Evolutionary conservation across 2,113 vertebrate genomes (phyloP).

Genomic region (Chionis minor): DNA sequence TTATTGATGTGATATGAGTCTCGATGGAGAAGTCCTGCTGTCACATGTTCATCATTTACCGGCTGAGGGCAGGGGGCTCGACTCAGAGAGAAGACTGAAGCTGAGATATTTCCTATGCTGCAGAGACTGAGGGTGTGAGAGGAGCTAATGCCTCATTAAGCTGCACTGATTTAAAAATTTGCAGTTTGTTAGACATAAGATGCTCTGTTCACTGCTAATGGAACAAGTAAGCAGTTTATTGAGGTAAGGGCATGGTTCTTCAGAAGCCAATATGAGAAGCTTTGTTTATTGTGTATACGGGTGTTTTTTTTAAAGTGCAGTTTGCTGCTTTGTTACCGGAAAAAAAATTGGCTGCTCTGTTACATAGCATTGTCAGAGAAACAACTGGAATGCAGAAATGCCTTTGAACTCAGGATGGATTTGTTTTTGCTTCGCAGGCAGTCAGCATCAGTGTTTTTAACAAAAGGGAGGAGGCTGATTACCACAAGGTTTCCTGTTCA

Average conservation of each 20-base stretch:
- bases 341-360: background rate
- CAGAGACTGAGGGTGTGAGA: background rate
- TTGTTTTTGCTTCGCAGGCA: slow-evolving; percentile 55
- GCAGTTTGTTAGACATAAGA: background rate
- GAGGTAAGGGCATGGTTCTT: slow-evolving; percentile 35
- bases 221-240: background rate
- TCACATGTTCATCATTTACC: slow-evolving; percentile 39
- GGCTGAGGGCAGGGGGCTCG: background rate
- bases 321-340: background rate
- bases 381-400: slow-evolving; percentile 1
- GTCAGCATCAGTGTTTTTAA: slow-evolving; percentile 29
- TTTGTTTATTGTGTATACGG: background rate
- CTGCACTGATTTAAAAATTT: background rate
- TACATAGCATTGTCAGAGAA: slow-evolving; percentile 2
- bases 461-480: slow-evolving; percentile 2
- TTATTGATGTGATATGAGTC: slow-evolving; percentile 65
- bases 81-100: slow-evolving; percentile 27
- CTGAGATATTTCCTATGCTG: background rate
- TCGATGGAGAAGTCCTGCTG: slow-evolving; percentile 47
- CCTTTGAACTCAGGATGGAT: slow-evolving; percentile 43
- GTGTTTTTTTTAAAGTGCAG: background rate
- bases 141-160: background rate
- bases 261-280: background rate
- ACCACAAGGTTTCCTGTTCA: slow-evolving; percentile 39
- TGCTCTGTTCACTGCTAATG: background rate